phyloP scores from a whole-genome alignment of 2,888 invertebrate species.

The Geotrupes spiniger region DNA sequence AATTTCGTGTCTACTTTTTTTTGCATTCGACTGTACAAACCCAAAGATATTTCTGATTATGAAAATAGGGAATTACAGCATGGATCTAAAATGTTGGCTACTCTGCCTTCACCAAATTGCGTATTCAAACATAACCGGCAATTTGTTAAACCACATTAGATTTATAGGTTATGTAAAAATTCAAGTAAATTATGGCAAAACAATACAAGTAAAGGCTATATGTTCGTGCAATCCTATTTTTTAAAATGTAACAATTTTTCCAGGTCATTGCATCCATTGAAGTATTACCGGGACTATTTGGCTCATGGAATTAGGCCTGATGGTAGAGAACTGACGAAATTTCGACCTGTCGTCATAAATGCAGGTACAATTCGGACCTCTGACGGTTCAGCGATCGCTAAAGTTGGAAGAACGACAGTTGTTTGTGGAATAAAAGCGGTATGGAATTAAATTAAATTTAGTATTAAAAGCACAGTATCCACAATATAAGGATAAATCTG shows the following conservation, averaged over 20 bases:
- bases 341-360: constrained; percentile 65
- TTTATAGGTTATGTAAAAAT: constrained; percentile 23
- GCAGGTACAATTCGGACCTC: constrained; percentile 62
- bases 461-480: no score
- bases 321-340: constrained; percentile 69
- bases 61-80: no score
- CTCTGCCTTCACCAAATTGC: background rate
- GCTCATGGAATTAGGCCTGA: constrained; percentile 71
- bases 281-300: constrained; percentile 73
- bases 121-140: background rate
- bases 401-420: constrained; percentile 79
- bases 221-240: background rate
- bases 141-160: background rate
- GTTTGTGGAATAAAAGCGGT: constrained; percentile 85
- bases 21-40: no score
- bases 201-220: constrained; percentile 47
- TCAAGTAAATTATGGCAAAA: constrained; percentile 36
- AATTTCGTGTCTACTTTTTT: no score
- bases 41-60: no score
- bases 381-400: constrained; percentile 73
- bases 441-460: no score
- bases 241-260: background rate
- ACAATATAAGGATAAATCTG: no score
- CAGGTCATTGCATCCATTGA: constrained; percentile 73
- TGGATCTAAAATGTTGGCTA: no score